Base-by-base conservation (phyloP, 2,113 vertebrate genomes). In the Anguilla japonica region DNA sequence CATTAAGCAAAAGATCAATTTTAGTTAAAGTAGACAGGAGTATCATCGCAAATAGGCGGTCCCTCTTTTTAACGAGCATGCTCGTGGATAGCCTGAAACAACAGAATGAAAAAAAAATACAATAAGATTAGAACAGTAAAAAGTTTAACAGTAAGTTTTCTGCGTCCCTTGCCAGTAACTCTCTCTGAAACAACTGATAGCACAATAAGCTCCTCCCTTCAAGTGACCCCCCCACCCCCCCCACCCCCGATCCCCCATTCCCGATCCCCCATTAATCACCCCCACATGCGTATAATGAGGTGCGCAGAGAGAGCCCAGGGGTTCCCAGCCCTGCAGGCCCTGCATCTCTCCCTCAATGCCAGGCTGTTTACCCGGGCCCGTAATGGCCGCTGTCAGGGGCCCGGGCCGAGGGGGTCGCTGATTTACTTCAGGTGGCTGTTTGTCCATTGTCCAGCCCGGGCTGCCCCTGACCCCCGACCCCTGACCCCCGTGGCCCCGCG, bases 361-460 rank as follows among this genome's bases (percentile, higher is more conserved):
- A 90, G 40, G 67, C 79, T 93, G 92, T 93, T 95, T 94, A 91
- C 94, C 92, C 94, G 90, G 92, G 91, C 87, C 89, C 0, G 88
- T 92, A 94, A 94, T 92, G 93, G 89, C 86, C 91, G 90, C 92
- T 94, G 94, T 95, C 94, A 94, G 41, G 86, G 92, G 84, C 90
- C 91, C 95, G 92, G 87, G 92, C 88, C 87, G 46, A 87, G 91
- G 34, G 90, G 85, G 84, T 88, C 79, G 15, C 92, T 95, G 94
- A 95, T 96, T 94, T 93, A 94, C 90, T 94, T 94, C 94, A 95
- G 94, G 94, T 95, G 94, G 89, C 89, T 91, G 91, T 92, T 93
- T 88, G 89, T 92, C 91, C 92, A 93, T 94, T 95, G 95, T 95
- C 95, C 94, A 85, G 88, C 89, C 91, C 81, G 50, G 34, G 88